Evolutionary conservation across 2,888 invertebrate species (phyloP).

Genomic region (Antitype chi): DNA sequence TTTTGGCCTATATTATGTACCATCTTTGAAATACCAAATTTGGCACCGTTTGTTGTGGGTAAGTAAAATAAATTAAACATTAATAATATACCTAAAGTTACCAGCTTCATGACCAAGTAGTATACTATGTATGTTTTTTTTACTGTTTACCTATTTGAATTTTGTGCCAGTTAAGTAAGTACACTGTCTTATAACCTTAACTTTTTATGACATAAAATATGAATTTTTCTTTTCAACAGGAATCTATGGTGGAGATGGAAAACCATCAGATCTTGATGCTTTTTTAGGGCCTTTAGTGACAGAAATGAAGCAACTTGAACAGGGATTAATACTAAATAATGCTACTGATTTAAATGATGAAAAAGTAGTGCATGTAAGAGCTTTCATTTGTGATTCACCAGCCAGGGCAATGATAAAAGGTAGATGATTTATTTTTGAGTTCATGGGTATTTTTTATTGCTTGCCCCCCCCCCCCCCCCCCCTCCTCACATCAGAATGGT

Average conservation of each 20-base stretch:
- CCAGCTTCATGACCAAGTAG: not conserved
- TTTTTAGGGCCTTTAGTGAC: not conserved
- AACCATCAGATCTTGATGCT: not conserved
- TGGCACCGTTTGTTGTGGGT: slow-evolving; percentile 1
- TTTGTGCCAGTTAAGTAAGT: not conserved
- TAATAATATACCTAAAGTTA: not conserved
- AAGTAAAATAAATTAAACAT: not conserved
- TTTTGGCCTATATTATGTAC: slow-evolving; percentile 3
- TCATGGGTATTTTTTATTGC: not conserved
- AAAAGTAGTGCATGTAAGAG: not conserved
- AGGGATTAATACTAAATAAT: not conserved
- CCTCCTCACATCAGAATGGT: not conserved
- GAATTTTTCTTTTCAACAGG: not conserved
- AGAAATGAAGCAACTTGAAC: slow-evolving; percentile 8
- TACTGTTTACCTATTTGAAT: not conserved
- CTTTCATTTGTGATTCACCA: slow-evolving; percentile 11
- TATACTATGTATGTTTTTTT: not conserved
- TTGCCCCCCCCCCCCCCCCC: no score
- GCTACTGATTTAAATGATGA: not conserved
- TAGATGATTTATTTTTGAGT: slow-evolving; percentile 1
- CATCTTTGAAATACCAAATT: not conserved
- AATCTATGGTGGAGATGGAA: slow-evolving; percentile 3
- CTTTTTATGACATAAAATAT: not conserved
- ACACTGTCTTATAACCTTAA: not conserved
- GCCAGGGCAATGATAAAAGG: slow-evolving; percentile 9